Conservation (phyloP, 2,113 vertebrate genomes). For the Caranx melampygus region DNA sequence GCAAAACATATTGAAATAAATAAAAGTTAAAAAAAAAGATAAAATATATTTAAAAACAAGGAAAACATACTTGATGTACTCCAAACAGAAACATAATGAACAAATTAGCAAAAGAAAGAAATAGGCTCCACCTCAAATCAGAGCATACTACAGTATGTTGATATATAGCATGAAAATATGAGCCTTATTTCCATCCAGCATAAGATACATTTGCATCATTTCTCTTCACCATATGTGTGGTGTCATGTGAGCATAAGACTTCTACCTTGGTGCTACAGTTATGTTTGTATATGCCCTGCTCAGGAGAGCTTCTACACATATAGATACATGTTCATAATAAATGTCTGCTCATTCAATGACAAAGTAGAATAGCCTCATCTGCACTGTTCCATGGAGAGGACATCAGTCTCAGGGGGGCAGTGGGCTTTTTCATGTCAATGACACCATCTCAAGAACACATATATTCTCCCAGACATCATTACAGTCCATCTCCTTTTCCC, state of each 20-base stretch:
- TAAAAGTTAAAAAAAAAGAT: neutral
- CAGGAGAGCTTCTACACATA: neutral
- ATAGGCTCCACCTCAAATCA: too few species aligned
- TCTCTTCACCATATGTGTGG: neutral
- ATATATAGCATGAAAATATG: too few species aligned
- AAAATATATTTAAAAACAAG: too few species aligned
- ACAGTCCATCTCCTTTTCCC: slow-evolving; percentile 15
- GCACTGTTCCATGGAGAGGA: neutral
- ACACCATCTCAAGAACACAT: slow-evolving; percentile 30
- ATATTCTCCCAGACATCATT: slow-evolving; percentile 25
- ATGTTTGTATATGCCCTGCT: slow-evolving; percentile 2
- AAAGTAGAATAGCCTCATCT: slow-evolving; percentile 5
- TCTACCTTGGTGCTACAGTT: neutral
- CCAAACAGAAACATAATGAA: too few species aligned
- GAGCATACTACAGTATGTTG: too few species aligned
- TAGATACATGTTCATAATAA: neutral
- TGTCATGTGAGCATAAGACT: slow-evolving; percentile 13
- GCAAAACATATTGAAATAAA: too few species aligned
- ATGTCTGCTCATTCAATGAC: neutral
- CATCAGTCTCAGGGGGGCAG: slow-evolving; percentile 46
- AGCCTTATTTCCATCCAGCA: too few species aligned
- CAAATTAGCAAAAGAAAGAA: too few species aligned
- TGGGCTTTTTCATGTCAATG: slow-evolving; percentile 38
- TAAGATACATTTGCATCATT: slow-evolving; percentile 22
- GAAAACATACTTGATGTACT: too few species aligned